Percentiles rank a stretch among this genome's conserved stretches.
Evolutionary conservation across 2,888 invertebrate genomes (phyloP).

Genomic region (Odontomyia ornata): DNA sequence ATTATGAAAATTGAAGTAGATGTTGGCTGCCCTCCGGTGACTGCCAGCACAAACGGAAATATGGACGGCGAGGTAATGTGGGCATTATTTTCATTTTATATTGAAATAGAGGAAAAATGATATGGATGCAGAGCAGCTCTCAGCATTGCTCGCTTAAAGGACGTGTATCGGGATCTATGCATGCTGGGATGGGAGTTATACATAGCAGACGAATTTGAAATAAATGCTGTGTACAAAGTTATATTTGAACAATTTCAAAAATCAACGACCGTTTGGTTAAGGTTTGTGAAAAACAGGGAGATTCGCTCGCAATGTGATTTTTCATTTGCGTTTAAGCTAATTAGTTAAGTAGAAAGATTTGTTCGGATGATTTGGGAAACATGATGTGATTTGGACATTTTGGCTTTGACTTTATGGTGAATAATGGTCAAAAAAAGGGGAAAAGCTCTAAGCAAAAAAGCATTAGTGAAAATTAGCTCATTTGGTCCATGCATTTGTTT

Average conservation of each 20-base stretch:
- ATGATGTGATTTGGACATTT: too few species aligned
- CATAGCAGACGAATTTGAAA: background rate
- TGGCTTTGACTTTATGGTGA: too few species aligned
- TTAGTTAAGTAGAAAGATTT: too few species aligned
- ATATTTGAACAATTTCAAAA: constrained; percentile 1
- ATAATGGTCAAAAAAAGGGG: too few species aligned
- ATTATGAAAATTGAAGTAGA: constrained; percentile 43
- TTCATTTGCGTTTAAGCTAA: too few species aligned
- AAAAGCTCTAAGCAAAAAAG: too few species aligned
- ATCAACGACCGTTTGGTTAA: background rate
- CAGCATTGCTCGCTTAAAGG: background rate
- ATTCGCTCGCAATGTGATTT: too few species aligned
- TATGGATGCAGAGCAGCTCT: background rate
- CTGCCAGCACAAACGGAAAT: background rate
- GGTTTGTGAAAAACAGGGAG: background rate
- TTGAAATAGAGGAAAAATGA: constrained; percentile 6
- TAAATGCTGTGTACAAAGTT: background rate
- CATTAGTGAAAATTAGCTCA: too few species aligned
- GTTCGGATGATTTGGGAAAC: too few species aligned
- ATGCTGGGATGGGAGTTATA: too few species aligned
- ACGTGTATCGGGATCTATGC: background rate
- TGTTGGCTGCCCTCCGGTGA: background rate
- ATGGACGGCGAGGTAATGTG: constrained; percentile 10
- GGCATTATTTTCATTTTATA: constrained; percentile 31
- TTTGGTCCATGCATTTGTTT: too few species aligned